phyloP scores from a whole-genome alignment of 2,797 vertebrate genomes.

The Chanos chanos region DNA sequence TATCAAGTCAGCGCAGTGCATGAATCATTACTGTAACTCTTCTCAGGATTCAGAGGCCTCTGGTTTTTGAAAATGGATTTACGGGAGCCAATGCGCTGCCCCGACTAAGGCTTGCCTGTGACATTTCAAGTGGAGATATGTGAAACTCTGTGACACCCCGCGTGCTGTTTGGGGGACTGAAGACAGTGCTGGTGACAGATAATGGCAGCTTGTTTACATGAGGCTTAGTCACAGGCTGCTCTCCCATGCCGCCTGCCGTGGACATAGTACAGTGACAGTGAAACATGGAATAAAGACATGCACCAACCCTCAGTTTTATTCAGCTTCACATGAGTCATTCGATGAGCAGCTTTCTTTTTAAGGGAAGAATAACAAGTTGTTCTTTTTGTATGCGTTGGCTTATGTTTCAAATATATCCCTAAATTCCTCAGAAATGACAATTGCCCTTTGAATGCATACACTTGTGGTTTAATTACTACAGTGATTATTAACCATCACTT shows the following conservation, averaged over 20 bases:
- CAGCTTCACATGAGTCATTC: too few species aligned
- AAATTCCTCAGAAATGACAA: too few species aligned
- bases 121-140: conserved; percentile 27
- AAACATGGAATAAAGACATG: too few species aligned
- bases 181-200: conserved; percentile 28
- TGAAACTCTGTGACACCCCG: conserved; percentile 3
- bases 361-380: too few species aligned
- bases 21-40: conserved; percentile 33
- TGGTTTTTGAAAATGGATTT: conserved; percentile 18
- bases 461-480: too few species aligned
- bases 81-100: background rate
- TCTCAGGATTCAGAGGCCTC: conserved; percentile 23
- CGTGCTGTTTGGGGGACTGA: background rate
- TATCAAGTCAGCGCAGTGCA: conserved; percentile 42
- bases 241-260: conserved; percentile 2
- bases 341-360: too few species aligned
- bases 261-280: conserved; percentile 7
- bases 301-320: too few species aligned
- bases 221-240: conserved; percentile 26
- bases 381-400: too few species aligned
- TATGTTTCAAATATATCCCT: too few species aligned
- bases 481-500: too few species aligned
- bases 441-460: too few species aligned
- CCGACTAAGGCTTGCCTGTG: conserved; percentile 12
- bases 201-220: conserved; percentile 30